phyloP scores from a whole-genome alignment of 37 sponge, comb jelly and placozoan genomes.

The Crambe crambe region DNA sequence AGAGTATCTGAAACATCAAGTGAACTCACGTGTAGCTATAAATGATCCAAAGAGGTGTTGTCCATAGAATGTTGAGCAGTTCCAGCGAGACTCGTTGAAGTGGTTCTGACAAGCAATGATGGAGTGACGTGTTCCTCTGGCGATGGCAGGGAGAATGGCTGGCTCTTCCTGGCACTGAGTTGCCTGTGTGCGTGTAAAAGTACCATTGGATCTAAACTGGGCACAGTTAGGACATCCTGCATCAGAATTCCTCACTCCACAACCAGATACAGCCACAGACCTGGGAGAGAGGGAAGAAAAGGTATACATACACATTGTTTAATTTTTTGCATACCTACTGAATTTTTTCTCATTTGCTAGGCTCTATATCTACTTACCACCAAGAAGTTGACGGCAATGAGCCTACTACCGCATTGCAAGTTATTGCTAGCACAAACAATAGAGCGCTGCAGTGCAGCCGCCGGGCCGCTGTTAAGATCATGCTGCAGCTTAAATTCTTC shows the following conservation, averaged over 20 bases:
- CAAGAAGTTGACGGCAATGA: no score
- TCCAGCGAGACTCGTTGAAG: slow-evolving; percentile 44
- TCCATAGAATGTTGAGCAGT: slow-evolving; percentile 60
- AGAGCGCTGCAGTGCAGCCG: no score
- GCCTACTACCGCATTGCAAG: no score
- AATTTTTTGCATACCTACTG: no score
- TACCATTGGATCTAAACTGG: not conserved
- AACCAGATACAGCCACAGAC: slow-evolving; percentile 6
- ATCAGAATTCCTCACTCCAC: not conserved
- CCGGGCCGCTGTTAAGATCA: no score
- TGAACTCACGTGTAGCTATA: slow-evolving; percentile 37
- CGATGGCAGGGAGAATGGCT: slow-evolving; percentile 12
- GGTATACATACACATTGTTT: no score
- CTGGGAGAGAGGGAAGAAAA: slow-evolving; percentile 18
- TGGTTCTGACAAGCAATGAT: slow-evolving; percentile 47
- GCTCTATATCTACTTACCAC: no score
- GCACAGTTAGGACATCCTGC: slow-evolving; percentile 11
- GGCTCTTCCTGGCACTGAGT: slow-evolving; percentile 5
- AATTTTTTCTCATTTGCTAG: no score
- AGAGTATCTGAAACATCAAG: no score
- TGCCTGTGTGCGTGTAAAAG: not conserved
- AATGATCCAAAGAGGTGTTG: slow-evolving; percentile 55
- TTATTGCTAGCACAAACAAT: no score
- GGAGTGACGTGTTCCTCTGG: slow-evolving; percentile 25
- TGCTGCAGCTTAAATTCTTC: no score